phyloP scores from a whole-genome alignment of 1,140 invertebrate genomes.

The Tetranychus urticae region DNA sequence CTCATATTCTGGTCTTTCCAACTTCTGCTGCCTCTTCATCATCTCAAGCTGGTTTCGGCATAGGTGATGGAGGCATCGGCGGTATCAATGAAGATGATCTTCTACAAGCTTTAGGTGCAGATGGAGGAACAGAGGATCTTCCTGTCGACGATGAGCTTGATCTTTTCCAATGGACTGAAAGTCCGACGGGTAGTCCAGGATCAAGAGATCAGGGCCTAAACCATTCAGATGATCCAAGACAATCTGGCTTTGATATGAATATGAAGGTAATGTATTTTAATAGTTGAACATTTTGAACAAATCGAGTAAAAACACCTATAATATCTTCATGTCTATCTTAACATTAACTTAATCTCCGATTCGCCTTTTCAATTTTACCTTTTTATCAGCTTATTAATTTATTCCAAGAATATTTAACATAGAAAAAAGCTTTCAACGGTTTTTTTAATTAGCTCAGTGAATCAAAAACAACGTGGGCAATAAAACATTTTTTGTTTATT shows the following conservation, averaged over 20 bases:
- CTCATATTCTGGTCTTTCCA: conserved; percentile 95
- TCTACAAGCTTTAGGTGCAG: conserved; percentile 37
- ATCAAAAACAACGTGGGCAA: too few species aligned
- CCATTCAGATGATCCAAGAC: not conserved
- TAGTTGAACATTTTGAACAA: too few species aligned
- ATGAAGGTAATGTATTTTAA: not conserved
- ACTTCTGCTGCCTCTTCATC: conserved; percentile 76
- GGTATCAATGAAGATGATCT: conserved; percentile 41
- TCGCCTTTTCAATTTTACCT: too few species aligned
- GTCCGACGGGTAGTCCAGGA: conserved; percentile 27
- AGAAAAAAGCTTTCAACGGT: too few species aligned
- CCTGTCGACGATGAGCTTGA: conserved; percentile 38
- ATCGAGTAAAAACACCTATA: too few species aligned
- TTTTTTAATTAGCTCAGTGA: too few species aligned
- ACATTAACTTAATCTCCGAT: too few species aligned
- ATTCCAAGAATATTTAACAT: too few species aligned
- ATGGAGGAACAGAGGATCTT: conserved; percentile 26
- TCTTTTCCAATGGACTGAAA: conserved; percentile 43
- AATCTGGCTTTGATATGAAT: not conserved
- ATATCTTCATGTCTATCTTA: too few species aligned
- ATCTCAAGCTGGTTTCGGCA: conserved; percentile 12
- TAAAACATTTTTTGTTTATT: too few species aligned
- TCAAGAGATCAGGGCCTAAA: not conserved
- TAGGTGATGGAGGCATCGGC: conserved; percentile 23
- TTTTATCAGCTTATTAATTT: too few species aligned